Conservation (phyloP, 2,888 invertebrate genomes). For the Trichogramma dendrolimi region DNA sequence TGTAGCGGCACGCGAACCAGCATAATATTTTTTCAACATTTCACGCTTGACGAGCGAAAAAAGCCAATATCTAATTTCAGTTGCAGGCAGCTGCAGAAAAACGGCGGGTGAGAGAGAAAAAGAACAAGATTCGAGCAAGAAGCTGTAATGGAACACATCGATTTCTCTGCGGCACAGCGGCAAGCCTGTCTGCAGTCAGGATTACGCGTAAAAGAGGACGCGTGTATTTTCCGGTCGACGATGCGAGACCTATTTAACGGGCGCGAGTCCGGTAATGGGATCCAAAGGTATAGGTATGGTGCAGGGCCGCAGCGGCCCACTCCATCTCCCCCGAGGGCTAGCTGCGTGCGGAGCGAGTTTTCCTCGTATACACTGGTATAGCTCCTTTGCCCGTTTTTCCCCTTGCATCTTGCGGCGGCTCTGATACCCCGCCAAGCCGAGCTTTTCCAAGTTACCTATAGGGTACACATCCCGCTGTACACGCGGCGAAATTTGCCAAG, state of each 20-base stretch:
- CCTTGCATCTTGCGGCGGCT: background rate
- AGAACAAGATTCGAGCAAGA: constrained; percentile 36
- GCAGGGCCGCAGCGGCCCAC: too few species aligned
- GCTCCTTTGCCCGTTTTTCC: background rate
- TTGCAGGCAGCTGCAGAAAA: constrained; percentile 19
- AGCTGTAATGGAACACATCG: constrained; percentile 46
- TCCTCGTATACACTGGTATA: too few species aligned
- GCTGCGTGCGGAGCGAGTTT: constrained; percentile 29
- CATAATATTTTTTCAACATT: background rate
- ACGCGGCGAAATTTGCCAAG: too few species aligned
- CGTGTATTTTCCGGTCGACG: constrained; percentile 52
- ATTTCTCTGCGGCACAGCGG: constrained; percentile 43
- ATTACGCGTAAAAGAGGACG: constrained; percentile 23
- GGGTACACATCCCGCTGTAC: too few species aligned
- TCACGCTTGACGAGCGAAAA: constrained; percentile 13
- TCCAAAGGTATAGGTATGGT: constrained; percentile 42
- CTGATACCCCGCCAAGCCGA: too few species aligned
- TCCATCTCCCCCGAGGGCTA: constrained; percentile 47
- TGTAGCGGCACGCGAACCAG: background rate
- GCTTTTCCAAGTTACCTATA: too few species aligned
- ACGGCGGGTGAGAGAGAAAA: too few species aligned
- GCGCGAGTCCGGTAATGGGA: constrained; percentile 53
- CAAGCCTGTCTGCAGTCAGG: background rate
- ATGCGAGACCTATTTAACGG: constrained; percentile 54
- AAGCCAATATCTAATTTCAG: constrained; percentile 40